Evolutionary conservation across 2,888 invertebrate species (phyloP).

Genomic region (Luffia ferchaultella): DNA sequence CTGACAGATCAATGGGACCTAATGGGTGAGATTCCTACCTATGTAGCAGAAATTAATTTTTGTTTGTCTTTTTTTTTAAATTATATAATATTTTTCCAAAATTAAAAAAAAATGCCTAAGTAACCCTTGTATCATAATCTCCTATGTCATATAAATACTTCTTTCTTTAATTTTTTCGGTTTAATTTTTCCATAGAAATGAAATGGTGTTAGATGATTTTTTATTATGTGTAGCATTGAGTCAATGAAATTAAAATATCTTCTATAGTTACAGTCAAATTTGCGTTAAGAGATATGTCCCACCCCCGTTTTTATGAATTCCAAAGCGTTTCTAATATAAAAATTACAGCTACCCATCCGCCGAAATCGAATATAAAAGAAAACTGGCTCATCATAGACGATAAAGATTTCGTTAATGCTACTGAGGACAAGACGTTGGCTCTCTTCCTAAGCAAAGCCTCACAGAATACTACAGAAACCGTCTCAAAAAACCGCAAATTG

Average conservation of each 20-base stretch:
- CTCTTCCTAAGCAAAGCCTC: not conserved
- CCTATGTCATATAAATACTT: too few species aligned
- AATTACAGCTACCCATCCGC: constrained; percentile 29
- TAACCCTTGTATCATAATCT: too few species aligned
- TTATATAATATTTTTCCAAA: too few species aligned
- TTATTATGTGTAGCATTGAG: too few species aligned
- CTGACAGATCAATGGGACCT: constrained; percentile 52
- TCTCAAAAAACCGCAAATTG: not conserved
- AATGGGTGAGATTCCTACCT: constrained; percentile 35
- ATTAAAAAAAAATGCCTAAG: too few species aligned
- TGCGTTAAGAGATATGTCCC: too few species aligned
- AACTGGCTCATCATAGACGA: constrained; percentile 45
- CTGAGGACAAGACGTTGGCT: constrained; percentile 16
- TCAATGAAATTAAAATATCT: too few species aligned
- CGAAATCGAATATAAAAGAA: constrained; percentile 39
- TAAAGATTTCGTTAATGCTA: constrained; percentile 21
- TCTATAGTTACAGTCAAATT: too few species aligned
- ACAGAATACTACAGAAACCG: not conserved
- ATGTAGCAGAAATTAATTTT: not conserved
- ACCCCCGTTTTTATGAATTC: not conserved
- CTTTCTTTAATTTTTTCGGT: too few species aligned
- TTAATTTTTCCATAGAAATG: too few species aligned
- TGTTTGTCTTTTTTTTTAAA: not conserved
- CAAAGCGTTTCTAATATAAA: not conserved
- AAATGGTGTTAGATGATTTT: too few species aligned